Base-by-base conservation (phyloP, 2,113 vertebrate species). In the Odontesthes bonariensis region DNA sequence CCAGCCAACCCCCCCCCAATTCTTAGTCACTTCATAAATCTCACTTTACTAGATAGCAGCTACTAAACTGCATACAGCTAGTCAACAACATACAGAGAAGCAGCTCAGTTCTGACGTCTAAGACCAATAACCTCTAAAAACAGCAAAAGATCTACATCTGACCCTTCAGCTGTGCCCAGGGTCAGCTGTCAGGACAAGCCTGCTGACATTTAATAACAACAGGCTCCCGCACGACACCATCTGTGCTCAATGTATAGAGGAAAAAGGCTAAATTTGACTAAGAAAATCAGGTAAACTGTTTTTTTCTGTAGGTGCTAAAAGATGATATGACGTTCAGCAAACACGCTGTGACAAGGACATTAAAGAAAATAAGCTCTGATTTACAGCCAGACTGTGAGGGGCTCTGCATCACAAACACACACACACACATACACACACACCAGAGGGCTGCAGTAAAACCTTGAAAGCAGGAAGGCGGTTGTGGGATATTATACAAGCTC, bases 41-140 rank as follows among this genome's bases (percentile, higher is more conserved):
- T 79, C 31, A 38, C 47, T 87, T 83, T 69, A 73, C 63, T 67
- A 63, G 56, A 85, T 31, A 58, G 76, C 54, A 64, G 47, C 44
- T 88, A 60, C 62, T 78, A 73, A 80, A 75, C 64, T 9, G 51
- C 42, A 44, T 4, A 44, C 42, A 44, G 42, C 6, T 46, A 38
- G 19, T 20, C 62, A 8, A 57, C 35, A 11, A 1, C 3, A 1
- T 33, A 4, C 63, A 59, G 46, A 59, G 51, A 82, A 85, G 85
- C 88, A 91, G 86, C 87, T 84, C 73, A 71, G 55, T 76, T 51
- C 38, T 52, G 56, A 77, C 46, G n/a, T n/a, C 54, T 27, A 51
- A 69, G 78, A 82, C 62, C 84, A 88, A 81, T 60, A 75, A 75
- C 72, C 77, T 86, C 67, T 85, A 82, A 38, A 27, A 65, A 60